Evolutionary conservation across 2,888 invertebrate genomes (phyloP).

Genomic region (Drosophila limbata): DNA sequence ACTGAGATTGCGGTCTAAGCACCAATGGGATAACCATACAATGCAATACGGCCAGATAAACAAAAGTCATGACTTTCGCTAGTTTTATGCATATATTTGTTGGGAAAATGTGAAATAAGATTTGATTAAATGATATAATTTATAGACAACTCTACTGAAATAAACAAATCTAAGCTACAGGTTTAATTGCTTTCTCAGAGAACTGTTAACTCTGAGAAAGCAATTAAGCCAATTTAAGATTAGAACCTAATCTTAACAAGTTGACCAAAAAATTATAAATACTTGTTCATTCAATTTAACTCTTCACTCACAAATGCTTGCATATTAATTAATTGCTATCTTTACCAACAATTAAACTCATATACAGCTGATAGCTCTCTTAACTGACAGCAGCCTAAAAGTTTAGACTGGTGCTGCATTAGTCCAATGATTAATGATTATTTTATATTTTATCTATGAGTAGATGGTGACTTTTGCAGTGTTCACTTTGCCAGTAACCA

Average conservation of each 20-base stretch:
- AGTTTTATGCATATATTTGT: not conserved
- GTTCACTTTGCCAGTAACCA: constrained; percentile 26
- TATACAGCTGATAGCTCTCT: not conserved
- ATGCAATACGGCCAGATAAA: constrained; percentile 17
- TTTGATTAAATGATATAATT: constrained; percentile 2
- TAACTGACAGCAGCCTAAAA: constrained; percentile 4
- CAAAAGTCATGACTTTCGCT: constrained; percentile 25
- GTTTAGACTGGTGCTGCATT: not conserved
- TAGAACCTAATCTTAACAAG: not conserved
- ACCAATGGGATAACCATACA: constrained; percentile 44
- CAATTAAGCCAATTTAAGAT: constrained; percentile 10
- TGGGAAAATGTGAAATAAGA: not conserved
- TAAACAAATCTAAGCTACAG: not conserved
- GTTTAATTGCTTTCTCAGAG: too few species aligned
- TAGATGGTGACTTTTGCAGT: not conserved
- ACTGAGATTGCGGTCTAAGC: constrained; percentile 72
- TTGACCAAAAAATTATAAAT: not conserved
- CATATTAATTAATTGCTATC: constrained; percentile 7
- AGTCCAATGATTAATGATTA: not conserved
- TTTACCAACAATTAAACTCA: constrained; percentile 2
- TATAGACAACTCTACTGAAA: not conserved
- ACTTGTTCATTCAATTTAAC: not conserved
- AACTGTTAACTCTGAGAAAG: not conserved
- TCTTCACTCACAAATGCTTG: not conserved
- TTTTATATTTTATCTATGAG: not conserved